Percentiles rank a stretch among this genome's conserved stretches.
These are phyloP conservation scores for Aphelinus certus DNA, from an alignment of 1,140 invertebrate species.

Conservation along the genomic window DNA sequence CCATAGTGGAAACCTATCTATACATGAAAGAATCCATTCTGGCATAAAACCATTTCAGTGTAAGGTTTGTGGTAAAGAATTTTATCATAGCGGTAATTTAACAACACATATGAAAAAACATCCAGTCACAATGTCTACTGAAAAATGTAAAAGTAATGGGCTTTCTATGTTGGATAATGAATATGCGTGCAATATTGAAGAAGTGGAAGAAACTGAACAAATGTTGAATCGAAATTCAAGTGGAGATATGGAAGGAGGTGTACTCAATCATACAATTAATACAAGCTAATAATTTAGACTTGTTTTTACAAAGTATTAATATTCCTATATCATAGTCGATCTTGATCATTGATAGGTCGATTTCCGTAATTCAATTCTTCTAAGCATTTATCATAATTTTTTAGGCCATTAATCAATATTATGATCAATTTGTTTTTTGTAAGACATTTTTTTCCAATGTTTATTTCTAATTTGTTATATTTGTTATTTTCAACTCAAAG, in stretches of 20 bases:
- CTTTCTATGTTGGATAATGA: constrained; percentile 38
- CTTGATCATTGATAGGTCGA: too few relatives aligned
- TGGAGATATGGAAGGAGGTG: constrained; percentile 3
- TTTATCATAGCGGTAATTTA: constrained; percentile 73
- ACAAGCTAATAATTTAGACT: constrained; percentile 27
- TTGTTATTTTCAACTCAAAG: constrained; percentile 5
- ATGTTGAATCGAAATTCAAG: constrained; percentile 26
- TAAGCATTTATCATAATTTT: too few relatives aligned
- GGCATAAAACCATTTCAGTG: constrained; percentile 74
- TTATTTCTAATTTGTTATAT: background rate
- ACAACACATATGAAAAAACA: constrained; percentile 66
- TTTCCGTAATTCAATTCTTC: too few relatives aligned
- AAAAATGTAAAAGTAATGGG: constrained; percentile 44
- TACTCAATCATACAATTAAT: constrained; percentile 21
- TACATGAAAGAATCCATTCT: constrained; percentile 67
- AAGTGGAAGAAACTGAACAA: constrained; percentile 26
- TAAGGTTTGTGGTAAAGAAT: constrained; percentile 75
- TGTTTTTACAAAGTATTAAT: too few relatives aligned
- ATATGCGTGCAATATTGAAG: constrained; percentile 25
- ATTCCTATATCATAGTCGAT: too few relatives aligned
- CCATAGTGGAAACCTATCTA: constrained; percentile 68
- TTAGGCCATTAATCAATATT: too few relatives aligned
- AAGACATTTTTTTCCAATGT: too few relatives aligned
- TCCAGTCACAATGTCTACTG: constrained; percentile 42
- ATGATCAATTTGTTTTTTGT: too few relatives aligned